These are phyloP conservation scores for Alectura lathami DNA, from an alignment of 2,113 vertebrate genomes.

Conservation along the genomic window DNA sequence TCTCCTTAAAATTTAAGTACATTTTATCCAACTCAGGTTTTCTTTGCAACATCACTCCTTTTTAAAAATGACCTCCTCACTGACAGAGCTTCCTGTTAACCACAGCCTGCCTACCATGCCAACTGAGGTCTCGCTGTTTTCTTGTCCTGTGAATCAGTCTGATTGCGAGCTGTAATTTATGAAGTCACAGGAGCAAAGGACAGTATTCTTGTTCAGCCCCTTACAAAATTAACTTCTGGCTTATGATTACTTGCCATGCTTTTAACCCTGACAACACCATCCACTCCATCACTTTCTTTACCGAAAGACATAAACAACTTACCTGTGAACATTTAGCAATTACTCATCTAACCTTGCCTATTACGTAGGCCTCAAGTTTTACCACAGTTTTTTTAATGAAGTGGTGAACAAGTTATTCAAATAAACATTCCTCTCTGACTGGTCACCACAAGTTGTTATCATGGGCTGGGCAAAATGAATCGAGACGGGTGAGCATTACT, in stretches of 20 bases:
- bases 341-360: not conserved
- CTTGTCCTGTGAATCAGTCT: not conserved
- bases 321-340: not conserved
- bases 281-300: not conserved
- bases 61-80: not conserved
- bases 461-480: not conserved
- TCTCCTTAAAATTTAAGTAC: not conserved
- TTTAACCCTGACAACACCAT: not conserved
- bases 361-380: not conserved
- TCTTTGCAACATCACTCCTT: not conserved
- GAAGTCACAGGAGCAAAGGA: not conserved
- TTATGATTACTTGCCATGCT: not conserved
- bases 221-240: constrained; percentile 12
- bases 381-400: not conserved
- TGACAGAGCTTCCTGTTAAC: not conserved
- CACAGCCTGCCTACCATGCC: not conserved
- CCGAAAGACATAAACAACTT: not conserved
- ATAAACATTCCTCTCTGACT: not conserved
- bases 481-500: not conserved
- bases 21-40: not conserved
- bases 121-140: not conserved
- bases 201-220: not conserved
- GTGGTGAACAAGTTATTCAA: not conserved
- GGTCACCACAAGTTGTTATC: not conserved
- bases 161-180: not conserved